Base-by-base conservation (phyloP, 2,797 vertebrate species). In the Microhierax caerulescens region DNA sequence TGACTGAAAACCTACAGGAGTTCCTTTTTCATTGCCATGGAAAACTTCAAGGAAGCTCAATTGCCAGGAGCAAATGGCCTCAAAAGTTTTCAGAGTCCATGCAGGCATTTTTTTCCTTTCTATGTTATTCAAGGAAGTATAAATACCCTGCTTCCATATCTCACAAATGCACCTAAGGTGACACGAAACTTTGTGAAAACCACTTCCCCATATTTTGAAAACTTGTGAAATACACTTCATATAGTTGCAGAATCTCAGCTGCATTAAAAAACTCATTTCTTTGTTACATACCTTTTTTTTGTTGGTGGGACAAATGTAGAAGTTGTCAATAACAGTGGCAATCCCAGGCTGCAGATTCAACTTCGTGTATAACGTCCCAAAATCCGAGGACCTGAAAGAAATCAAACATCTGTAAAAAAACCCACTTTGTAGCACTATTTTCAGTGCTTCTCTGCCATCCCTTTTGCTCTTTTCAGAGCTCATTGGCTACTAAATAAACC, bases 301-400 rank as follows among this genome's bases (percentile, higher is more conserved):
- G 98, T 99, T 99, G 85, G 98, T 99, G 2, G 99, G 99, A 86
- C 99, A 99, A 95, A 99, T 99, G 98, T 99, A 99, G 98, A 99
- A 99, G 97, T 99, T 99, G 97, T 99, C 99, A 61, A 99, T 99
- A 78, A 99, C 98, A 3, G 99, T 99, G 90, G 98, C 98, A 50
- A 99, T 98, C 22, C 99, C 99, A 3, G 99, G 99, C 98, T 99
- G 98, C 57, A 99, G 98, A 95, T 99, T 99, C 92, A 99, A 97
- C 95, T 99, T 99, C 85, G 98, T 98, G 97, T 99, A 99, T 60
- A 99, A 98, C 0, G 99, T 99, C 65, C 99, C 99, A 65, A 99
- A 99, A 98, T 99, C 99, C 30, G 98, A 98, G 3, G 99, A 99
- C 98, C 99, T 99, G 97, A 28, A 96, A 95, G n/a, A 96, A 95